Evolutionary conservation across 2,797 vertebrate genomes (phyloP), one percentile per base, ranked within the genome.

Genomic region (Caiman crocodilus): DNA sequence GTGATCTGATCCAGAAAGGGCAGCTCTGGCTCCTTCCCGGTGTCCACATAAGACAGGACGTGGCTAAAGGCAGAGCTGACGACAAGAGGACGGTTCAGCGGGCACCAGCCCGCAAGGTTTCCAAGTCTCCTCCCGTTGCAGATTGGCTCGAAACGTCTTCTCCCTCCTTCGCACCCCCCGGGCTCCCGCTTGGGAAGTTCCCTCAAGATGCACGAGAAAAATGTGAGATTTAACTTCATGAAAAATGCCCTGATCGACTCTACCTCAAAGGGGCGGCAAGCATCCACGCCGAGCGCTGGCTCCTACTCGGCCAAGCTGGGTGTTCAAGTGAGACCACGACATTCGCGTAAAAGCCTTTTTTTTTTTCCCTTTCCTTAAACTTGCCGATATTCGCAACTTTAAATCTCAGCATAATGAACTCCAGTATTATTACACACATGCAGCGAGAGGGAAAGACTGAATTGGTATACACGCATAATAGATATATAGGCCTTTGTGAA

Each of bases 401-500:
- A 23, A 69, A 23, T 50, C 42, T 71, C 58, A 6, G 17, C 0
- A 0, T 5, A 2, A 35, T 2, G 56, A 7, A 7, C 76, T 57
- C 64, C 8, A 5, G 90, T 76, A 14, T n/a, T 4, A 8, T n/a
- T 4, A 8, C 56, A 6, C 23, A 12, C 28, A 1, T 4, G 30
- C 11, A 50, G 42, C 10, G 42, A 50, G 42, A 50, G 42, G 10
- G 57, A 23, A 30, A 12, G 26, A 2, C 42, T 3, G 7, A 20
- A 3, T 7, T 67, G n/a, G 1, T 0, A 30, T 7, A 2, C 26
- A 1, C 9, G 2, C 32, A 2, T 13, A 1, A 5, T 1, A 69
- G 26, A 28, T 1, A 56, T 32, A 63, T 14, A 25, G 50, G 16
- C 42, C 42, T 69, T 84, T 7, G 2, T 0, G 7, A 4, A 84